These are phyloP conservation scores for Melospiza melodia DNA, from an alignment of 2,113 vertebrate genomes.

Conservation along the genomic window DNA sequence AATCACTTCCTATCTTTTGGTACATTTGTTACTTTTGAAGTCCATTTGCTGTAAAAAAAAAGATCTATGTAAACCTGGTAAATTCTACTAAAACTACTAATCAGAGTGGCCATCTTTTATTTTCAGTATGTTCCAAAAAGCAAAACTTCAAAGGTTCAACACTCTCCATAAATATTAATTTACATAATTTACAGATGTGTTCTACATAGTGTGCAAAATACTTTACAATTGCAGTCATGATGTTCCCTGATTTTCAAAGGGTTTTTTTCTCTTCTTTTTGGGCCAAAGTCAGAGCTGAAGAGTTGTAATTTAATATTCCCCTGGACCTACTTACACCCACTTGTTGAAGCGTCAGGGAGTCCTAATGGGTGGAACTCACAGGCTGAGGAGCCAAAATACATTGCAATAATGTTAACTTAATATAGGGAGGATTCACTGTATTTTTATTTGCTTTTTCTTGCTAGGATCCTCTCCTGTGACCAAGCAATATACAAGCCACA, in stretches of 20 bases:
- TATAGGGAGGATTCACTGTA: background rate
- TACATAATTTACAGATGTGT: constrained; percentile 33
- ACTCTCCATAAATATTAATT: constrained; percentile 27
- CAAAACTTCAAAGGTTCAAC: constrained; percentile 36
- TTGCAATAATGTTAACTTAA: constrained; percentile 17
- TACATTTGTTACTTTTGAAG: background rate
- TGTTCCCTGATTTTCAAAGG: background rate
- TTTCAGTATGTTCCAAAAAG: background rate
- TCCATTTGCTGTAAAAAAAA: background rate
- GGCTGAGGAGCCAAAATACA: constrained; percentile 7
- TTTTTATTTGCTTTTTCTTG: constrained; percentile 14
- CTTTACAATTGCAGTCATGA: background rate
- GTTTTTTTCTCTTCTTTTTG: background rate
- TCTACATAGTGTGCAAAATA: constrained; percentile 1
- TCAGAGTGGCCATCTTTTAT: background rate
- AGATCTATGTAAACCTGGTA: background rate
- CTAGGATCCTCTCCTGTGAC: background rate
- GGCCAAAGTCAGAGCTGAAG: background rate
- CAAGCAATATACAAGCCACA: background rate
- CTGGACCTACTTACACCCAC: constrained; percentile 37
- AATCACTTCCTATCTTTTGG: background rate
- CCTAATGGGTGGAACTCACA: constrained; percentile 11
- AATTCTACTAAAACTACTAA: constrained; percentile 13
- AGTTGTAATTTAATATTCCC: constrained; percentile 23
- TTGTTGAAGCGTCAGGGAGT: constrained; percentile 6